A percentile compares a stretch with the other conserved stretches of the same genome.
Conservation (phyloP, 2,797 vertebrate species). For the Urocyon cinereoargenteus region DNA sequence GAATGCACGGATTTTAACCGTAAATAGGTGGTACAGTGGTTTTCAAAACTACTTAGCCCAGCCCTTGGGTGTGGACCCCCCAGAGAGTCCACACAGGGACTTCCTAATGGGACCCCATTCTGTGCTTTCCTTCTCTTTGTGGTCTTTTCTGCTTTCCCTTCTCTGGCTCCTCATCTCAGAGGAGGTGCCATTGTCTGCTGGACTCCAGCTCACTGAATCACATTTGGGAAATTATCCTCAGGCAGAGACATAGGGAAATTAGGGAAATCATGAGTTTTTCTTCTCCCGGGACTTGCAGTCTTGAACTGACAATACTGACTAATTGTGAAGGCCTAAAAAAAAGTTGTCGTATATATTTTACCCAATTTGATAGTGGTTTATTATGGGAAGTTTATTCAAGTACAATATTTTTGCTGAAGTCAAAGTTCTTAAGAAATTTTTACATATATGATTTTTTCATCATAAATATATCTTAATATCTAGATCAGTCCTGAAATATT, state of each 20-base stretch:
- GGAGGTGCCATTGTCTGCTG: neutral
- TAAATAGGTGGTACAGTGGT: neutral
- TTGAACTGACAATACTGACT: neutral
- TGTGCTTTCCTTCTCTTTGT: neutral
- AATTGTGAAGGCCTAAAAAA: neutral
- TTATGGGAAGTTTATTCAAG: neutral
- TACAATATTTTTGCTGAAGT: neutral
- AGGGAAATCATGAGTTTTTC: neutral
- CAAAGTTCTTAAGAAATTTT: neutral
- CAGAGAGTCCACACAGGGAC: fast-evolving
- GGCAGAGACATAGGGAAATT: neutral
- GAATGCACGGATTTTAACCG: neutral
- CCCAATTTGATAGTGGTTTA: neutral
- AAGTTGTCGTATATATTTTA: neutral
- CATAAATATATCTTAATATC: neutral
- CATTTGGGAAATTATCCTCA: neutral
- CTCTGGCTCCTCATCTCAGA: neutral
- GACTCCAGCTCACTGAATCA: neutral
- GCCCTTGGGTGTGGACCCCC: neutral
- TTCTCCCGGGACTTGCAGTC: neutral
- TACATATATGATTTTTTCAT: neutral
- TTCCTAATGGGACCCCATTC: neutral
- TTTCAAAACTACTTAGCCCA: neutral
- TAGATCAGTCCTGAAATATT: neutral
- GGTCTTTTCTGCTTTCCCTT: neutral